Base-by-base conservation (phyloP, 2,797 vertebrate species). In the Scarus forsteni region DNA sequence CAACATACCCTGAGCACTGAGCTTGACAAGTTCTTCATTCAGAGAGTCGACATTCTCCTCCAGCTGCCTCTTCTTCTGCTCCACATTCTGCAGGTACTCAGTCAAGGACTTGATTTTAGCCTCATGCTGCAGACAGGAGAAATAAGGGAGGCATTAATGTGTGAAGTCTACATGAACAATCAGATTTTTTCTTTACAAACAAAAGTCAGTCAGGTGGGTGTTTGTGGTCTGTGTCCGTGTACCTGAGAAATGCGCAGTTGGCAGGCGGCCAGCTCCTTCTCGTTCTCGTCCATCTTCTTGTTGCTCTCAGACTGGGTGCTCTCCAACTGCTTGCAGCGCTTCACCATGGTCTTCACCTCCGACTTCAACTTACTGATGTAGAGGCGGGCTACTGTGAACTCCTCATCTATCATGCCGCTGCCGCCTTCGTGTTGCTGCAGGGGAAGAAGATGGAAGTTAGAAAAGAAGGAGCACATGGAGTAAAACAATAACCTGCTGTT, bases 361-460 rank as follows among this genome's bases (percentile, higher is more conserved):
- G 97, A 98, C 88, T 99, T 99, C 97, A 99, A 96, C 91, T 99
- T 99, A 70, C 98, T 99, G 79, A 99, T 98, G 85, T 98, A 99
- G 46, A 99, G 94, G 49, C 98, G 95, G 0, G 97, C 97, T 45
- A 98, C 97, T 0, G 98, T 99, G 85, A 99, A 99, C 89, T 99
- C 98, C 90, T 99, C 98, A 62, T 99, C 98, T 62, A 98, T 97
- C 93, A 98, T 93, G 27, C 98, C 97, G 66, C 96, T 98, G 86
- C 96, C 96, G 65, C 97, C 95, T 81, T 99, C 97, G 3, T 97
- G 97, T 68, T 99, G 97, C 96, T 97, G 78, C 0, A 56, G 15
- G 16, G 19, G 49, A 4, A 48, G 15, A 45, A 1, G 15, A 51
- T 44, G n/a, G 13, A 53, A 5, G 4, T 8, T 8, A 45, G 5